Base-by-base conservation (phyloP, 2,797 vertebrate genomes). In the Sebastes oblongus region DNA sequence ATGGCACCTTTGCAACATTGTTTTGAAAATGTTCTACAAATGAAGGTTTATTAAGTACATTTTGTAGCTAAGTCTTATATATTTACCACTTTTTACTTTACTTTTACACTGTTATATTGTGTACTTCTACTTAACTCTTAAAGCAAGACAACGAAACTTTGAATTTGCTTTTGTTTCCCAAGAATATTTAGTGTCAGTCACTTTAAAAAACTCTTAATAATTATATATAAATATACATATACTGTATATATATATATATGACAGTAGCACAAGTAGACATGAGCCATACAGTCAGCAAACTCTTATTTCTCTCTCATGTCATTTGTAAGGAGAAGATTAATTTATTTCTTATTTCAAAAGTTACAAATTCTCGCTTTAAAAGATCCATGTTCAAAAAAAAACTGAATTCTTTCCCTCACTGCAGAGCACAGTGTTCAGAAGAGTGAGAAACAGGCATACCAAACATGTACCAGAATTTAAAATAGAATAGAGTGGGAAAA, bases 401-500 rank as follows among this genome's bases (percentile, higher is more conserved):
- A 42, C 20, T 22, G 22, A 52, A 18, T 22, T 24, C 12, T 13
- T 22, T 34, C 5, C 4, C 25, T 0, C 4, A 0, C 24, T 10
- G 24, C 22, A 4, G 66, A 39, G 24, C 66, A 24, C 32, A 4
- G 9, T 24, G 8, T 29, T 32, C 8, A 42, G 64, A 66, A 58
- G 29, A 42, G 29, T 36, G 59, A 56, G 3, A 34, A 22, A 39
- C 25, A 39, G 27, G 25, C 32, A 24, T 30, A 55, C 34, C n/a
- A 27, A 80, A 65, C 16, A 6, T 64, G 65, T 6, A 74, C 12
- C 66, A 71, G 25, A 74, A 66, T 73, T 13, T 75, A 78, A 84
- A 86, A 80, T 27, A 78, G 39, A 72, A 39, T 5, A 72, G 67
- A 66, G 70, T 32, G 69, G 77, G 56, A 62, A 81, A 72, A 50